A percentile compares a stretch with the other conserved stretches of the same genome.
These are phyloP conservation scores for Zonotrichia leucophrys DNA, from an alignment of 2,113 vertebrate genomes.

Conservation along the genomic window DNA sequence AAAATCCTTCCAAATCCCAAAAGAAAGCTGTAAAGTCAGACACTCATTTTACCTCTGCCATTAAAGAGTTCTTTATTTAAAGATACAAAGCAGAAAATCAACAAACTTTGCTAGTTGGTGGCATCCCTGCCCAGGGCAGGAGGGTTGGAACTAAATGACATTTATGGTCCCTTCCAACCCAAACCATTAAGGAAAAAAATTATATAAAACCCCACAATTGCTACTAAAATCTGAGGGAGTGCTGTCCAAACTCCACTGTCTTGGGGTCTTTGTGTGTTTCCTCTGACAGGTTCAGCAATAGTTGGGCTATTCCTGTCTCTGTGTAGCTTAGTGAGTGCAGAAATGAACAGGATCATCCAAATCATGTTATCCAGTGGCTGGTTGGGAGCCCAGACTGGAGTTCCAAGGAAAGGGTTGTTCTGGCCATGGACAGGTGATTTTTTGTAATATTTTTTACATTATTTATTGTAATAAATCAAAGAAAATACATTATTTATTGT, in stretches of 20 bases:
- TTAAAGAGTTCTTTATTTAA: background rate
- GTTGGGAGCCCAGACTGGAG: background rate
- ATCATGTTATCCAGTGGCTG: background rate
- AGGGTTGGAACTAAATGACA: rapidly evolving
- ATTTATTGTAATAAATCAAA: too few species aligned
- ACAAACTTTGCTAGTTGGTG: background rate
- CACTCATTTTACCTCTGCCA: background rate
- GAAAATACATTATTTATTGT: too few species aligned
- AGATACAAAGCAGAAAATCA: background rate
- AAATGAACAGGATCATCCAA: background rate
- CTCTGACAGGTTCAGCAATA: background rate
- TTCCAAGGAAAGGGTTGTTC: background rate
- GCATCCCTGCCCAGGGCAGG: rapidly evolving
- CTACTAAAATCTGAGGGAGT: background rate
- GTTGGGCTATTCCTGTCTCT: background rate
- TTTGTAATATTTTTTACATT: too few species aligned
- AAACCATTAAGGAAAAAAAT: background rate
- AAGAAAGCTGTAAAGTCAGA: background rate
- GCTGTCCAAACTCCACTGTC: background rate
- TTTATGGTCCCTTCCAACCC: background rate
- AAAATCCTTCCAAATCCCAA: background rate
- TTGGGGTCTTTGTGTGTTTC: background rate
- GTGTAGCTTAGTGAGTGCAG: background rate
- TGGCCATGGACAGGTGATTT: background rate
- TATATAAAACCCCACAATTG: background rate